Evolutionary conservation across 2,888 invertebrate species (phyloP).

Genomic region (Notocelia uddmanniana): DNA sequence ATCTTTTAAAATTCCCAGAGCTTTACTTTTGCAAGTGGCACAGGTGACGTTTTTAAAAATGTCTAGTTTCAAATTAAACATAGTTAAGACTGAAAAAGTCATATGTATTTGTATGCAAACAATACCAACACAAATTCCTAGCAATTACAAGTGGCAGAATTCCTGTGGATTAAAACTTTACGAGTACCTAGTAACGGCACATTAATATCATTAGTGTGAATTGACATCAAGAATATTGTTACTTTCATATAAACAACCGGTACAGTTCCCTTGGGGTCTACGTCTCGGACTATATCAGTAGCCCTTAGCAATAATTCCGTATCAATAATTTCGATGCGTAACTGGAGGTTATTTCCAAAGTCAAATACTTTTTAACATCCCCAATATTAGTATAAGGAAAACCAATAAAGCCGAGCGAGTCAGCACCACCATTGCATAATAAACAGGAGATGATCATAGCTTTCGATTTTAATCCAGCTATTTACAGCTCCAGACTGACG

Average conservation of each 20-base stretch:
- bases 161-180: too few species aligned
- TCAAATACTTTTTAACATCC: conserved; percentile 36
- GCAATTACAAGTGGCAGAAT: too few species aligned
- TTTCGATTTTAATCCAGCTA: conserved; percentile 25
- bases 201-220: too few species aligned
- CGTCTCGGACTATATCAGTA: not conserved
- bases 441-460: conserved; percentile 33
- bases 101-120: too few species aligned
- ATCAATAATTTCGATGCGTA: conserved; percentile 6
- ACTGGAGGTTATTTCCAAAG: conserved; percentile 20
- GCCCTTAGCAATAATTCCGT: not conserved
- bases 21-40: too few species aligned
- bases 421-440: conserved; percentile 21
- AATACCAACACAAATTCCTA: too few species aligned
- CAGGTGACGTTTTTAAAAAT: too few species aligned
- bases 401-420: conserved; percentile 35
- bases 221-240: too few species aligned
- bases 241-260: not conserved
- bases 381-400: conserved; percentile 38
- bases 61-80: too few species aligned
- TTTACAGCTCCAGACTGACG: not conserved
- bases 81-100: too few species aligned
- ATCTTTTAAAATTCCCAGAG: too few species aligned
- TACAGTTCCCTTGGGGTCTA: not conserved
- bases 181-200: too few species aligned